These are phyloP conservation scores for Polia nebulosa DNA, from an alignment of 2,888 invertebrate species.

Conservation along the genomic window DNA sequence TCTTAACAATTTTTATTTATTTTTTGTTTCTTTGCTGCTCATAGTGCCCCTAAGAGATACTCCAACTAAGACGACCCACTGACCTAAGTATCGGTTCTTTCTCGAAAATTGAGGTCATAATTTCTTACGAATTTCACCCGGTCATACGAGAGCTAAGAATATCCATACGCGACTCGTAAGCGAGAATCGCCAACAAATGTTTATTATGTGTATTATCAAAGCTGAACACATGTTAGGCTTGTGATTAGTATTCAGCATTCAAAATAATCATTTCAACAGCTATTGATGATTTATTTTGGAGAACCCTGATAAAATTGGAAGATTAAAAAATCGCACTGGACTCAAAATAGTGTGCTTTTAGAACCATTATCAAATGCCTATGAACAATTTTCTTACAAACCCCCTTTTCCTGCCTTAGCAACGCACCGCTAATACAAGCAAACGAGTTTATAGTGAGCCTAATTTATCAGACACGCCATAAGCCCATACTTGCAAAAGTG, in stretches of 20 bases:
- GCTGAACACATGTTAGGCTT: not conserved
- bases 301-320: too few species aligned
- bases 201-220: not conserved
- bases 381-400: not conserved
- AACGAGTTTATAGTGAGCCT: not conserved
- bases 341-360: not conserved
- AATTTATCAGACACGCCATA: not conserved
- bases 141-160: not conserved
- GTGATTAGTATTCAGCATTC: slow-evolving; percentile 1
- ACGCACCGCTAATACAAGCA: not conserved
- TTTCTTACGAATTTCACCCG: not conserved
- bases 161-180: not conserved
- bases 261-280: not conserved
- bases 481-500: not conserved
- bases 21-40: too few species aligned
- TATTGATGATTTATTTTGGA: not conserved
- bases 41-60: too few species aligned
- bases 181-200: not conserved
- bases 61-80: too few species aligned
- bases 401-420: not conserved
- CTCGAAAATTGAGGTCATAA: not conserved
- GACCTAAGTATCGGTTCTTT: too few species aligned
- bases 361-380: not conserved
- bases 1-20: too few species aligned
- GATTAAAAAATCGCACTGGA: not conserved